Evolutionary conservation across 2,113 vertebrate species (phyloP), one percentile per base, ranked within the genome.

Genomic region (Grallaria varia): DNA sequence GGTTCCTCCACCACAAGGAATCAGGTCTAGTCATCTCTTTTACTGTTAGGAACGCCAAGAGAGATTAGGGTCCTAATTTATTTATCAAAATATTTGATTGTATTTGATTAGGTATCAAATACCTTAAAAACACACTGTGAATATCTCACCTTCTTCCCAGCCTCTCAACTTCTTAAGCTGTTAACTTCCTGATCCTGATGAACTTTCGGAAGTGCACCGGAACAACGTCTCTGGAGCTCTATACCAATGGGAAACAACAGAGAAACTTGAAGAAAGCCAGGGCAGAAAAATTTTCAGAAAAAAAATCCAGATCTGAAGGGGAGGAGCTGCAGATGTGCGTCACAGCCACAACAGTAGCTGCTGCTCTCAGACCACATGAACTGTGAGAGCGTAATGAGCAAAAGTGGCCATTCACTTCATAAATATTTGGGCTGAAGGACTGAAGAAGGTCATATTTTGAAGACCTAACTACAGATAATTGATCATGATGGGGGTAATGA

Each of bases 401-500:
- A 63, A 92, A 72, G 39, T 72, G 31, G 14, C 18, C 23, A 47
- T 1, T 3, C 18, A 20, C 8, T 81, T 84, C 30, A 19, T 71
- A 44, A 53, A 80, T 45, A 66, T 23, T 87, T 84, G 35, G 12
- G 28, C n/a, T 72, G 87, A 94, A 84, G 80, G 24, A 71, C 76
- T 66, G 58, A 44, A 72, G 37, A 67, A 95, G 55, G 39, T 87
- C n/a, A 1, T 52, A 23, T 64, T 94, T 81, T 60, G 30, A 89
- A 69, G 44, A 79, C 30, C 31, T 83, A 73, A 47, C 44, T 83
- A 24, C 58, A 66, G 40, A 60, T 30, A 75, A 28, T 28, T 60
- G 9, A 37, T 76, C 0, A 0, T 68, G 40, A 37, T 6, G 7
- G 6, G 9, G 18, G 10, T 69, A 45, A 42, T 1, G 3, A 72